Evolutionary conservation across 2,888 invertebrate genomes (phyloP), one percentile per base, ranked within the genome.

Genomic region (Drosophila paranaensis): DNA sequence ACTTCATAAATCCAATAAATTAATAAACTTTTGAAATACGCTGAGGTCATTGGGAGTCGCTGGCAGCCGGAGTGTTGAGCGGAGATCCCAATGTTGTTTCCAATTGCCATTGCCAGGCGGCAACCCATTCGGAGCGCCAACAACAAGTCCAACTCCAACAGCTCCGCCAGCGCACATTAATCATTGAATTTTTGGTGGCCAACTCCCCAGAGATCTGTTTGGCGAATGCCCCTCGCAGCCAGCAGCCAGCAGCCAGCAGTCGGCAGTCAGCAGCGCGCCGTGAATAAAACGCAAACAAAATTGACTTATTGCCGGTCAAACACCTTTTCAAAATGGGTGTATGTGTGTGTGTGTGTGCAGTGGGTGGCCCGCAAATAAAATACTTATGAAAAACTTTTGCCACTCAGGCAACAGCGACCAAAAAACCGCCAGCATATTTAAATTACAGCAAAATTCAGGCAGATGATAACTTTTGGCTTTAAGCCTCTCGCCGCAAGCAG

Each of bases 241-340:
- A 46, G 25, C 20, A 43, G 43, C 16, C 43, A 30, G 30, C 53
- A 30, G 30, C 30, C 30, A 30, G 30, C 30, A 30, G 30, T 30
- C 30, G 6, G 30, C 30, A 30, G 30, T 30, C 20, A 20, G 27
- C 27, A 39, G 62, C 43, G 55, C 51, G 62, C 74, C 89, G 74
- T 75, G 82, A 76, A 90, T 81, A 81, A 83, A 87, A 87, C 81
- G 85, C 88, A 88, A 84, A 89, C 89, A 88, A 90, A 87, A 87
- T 89, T 87, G 86, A 87, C 86, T 87, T 87, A 87, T 85, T 87
- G 90, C 90, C 86, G 90, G 90, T 90, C 86, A 87, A 87, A 87
- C 90, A 87, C 86, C 86, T 87, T 87, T 74, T 61, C 82, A 70
- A 88, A 89, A 78, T 60, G 79, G 57, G 65, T 78, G 66, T 46